These are phyloP conservation scores for Ephydatia muelleri DNA, from an alignment of 37 sponge, comb jelly and placozoan genomes.

Conservation along the genomic window DNA sequence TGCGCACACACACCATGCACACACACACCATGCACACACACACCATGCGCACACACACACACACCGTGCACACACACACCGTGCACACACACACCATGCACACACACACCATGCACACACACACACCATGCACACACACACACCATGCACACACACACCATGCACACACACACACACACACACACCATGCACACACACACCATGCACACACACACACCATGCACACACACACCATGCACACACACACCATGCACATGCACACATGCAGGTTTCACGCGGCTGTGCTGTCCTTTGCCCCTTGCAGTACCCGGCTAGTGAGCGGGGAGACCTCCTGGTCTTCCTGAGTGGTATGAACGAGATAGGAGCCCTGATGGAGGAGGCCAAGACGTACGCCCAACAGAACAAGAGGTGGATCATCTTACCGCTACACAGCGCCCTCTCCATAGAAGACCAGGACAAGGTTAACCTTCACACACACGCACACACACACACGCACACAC, in stretches of 20 bases:
- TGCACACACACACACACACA: no score
- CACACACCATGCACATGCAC: not conserved
- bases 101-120: no score
- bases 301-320: conserved; percentile 79
- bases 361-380: conserved; percentile 72
- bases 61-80: no score
- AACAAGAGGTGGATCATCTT: conserved; percentile 80
- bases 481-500: not conserved
- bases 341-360: conserved; percentile 94
- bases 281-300: not conserved
- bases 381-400: conserved; percentile 73
- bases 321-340: conserved; percentile 91
- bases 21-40: not conserved
- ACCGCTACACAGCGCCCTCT: conserved; percentile 92
- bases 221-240: not conserved
- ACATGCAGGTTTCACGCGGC: not conserved
- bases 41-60: not conserved
- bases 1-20: not conserved
- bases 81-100: no score
- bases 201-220: not conserved
- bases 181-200: not conserved
- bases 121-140: no score
- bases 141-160: no score
- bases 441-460: conserved; percentile 92
- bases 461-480: conserved; percentile 23